phyloP scores from a whole-genome alignment of 1,140 invertebrate genomes.

The Luehdorfia chinensis region DNA sequence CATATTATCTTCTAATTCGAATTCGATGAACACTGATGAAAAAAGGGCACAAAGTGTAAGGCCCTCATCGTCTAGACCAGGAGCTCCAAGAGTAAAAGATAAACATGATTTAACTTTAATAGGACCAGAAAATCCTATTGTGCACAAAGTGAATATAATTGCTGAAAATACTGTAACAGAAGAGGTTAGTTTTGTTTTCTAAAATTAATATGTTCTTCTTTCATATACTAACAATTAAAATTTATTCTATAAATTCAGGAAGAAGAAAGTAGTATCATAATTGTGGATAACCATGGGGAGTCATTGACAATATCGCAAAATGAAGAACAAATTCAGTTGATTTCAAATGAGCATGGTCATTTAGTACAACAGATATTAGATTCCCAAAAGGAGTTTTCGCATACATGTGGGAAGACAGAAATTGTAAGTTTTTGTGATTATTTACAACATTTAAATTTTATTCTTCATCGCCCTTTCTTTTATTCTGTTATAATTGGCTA shows the following conservation, averaged over 20 bases:
- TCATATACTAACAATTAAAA: too few species aligned
- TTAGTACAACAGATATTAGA: constrained; percentile 89
- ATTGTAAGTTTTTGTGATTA: constrained; percentile 62
- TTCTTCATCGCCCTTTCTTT: too few species aligned
- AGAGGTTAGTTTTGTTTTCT: constrained; percentile 51
- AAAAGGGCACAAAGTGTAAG: constrained; percentile 82
- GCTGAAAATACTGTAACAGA: constrained; percentile 80
- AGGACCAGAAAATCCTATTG: constrained; percentile 74
- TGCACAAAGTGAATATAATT: constrained; percentile 83
- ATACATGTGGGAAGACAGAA: constrained; percentile 69
- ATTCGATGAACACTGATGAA: too few species aligned
- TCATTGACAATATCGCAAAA: constrained; percentile 18
- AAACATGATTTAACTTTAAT: constrained; percentile 72
- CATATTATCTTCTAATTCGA: too few species aligned
- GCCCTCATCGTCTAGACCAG: constrained; percentile 86
- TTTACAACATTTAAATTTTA: too few species aligned
- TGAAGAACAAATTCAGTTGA: constrained; percentile 30
- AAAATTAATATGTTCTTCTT: background rate
- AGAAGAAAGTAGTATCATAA: constrained; percentile 78
- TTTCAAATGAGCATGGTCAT: constrained; percentile 81
- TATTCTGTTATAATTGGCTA: too few species aligned
- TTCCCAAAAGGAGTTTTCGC: constrained; percentile 81
- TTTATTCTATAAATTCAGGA: too few species aligned
- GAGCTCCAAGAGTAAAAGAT: constrained; percentile 83
- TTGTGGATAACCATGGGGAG: constrained; percentile 62